These are phyloP conservation scores for Callimorpha dominula DNA, from an alignment of 2,888 invertebrate genomes.

Conservation along the genomic window DNA sequence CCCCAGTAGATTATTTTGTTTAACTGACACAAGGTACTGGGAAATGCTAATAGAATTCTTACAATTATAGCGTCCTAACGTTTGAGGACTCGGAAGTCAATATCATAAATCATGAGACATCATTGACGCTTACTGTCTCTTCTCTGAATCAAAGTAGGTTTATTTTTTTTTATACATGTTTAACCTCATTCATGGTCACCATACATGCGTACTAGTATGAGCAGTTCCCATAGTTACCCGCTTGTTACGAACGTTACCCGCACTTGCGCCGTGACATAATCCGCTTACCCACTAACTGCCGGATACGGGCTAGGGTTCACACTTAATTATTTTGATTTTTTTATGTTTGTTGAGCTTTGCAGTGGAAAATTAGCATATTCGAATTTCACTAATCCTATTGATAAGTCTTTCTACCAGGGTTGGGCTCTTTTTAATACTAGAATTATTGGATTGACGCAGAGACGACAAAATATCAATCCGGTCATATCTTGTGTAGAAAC, in stretches of 20 bases:
- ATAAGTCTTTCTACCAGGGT: no score
- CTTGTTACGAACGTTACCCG: slow-evolving; percentile 52
- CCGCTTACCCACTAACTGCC: slow-evolving; percentile 82
- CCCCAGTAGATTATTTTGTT: no score
- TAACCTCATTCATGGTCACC: slow-evolving; percentile 28
- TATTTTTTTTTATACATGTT: background rate
- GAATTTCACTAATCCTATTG: no score
- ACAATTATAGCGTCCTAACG: background rate
- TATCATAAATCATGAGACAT: background rate
- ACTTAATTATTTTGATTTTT: slow-evolving; percentile 25
- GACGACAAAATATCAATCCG: no score
- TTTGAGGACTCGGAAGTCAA: background rate
- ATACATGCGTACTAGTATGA: slow-evolving; percentile 41
- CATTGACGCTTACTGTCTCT: background rate
- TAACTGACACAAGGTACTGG: background rate
- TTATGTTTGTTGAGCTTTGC: background rate
- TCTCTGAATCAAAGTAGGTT: background rate
- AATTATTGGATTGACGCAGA: no score
- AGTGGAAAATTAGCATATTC: no score
- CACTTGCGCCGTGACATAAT: slow-evolving; percentile 76
- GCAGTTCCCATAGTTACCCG: slow-evolving; percentile 68
- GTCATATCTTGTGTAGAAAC: no score
- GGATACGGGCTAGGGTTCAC: slow-evolving; percentile 74
- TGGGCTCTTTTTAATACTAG: no score
- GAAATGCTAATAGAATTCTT: background rate